Base-by-base conservation (phyloP, 2,888 invertebrate species). In the Beris chalybata region DNA sequence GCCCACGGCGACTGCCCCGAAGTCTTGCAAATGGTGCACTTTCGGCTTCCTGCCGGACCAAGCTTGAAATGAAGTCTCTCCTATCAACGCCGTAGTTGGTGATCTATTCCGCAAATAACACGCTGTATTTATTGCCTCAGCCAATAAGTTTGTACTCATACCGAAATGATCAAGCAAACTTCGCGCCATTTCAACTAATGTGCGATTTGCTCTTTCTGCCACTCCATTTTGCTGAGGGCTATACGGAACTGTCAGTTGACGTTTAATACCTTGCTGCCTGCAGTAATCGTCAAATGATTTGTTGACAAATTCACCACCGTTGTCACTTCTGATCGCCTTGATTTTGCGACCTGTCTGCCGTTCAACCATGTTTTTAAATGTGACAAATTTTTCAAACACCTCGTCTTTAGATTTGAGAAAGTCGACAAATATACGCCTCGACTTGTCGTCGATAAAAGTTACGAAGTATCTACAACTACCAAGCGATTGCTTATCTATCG, bases 171-270 rank as follows among this genome's bases (percentile, higher is more conserved):
- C n/a, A n/a, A n/a, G n/a, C n/a, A n/a, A n/a, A n/a, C n/a, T n/a
- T n/a, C n/a, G n/a, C n/a, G 73, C 73, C 22, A 67, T 64, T 30
- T 74, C 72, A 31, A 73, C 15, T 5, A 58, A 5, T 5, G 58
- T 44, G 7, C 58, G n/a, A 22, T 58, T 58, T 5, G 45, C 44
- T 4, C 58, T 44, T 4, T 58, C 58, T 22, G 58, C 58, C 7
- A 58, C 58, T n/a, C 58, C 58, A 44, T 58, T 58, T 3, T 58
- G 47, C 32, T 56, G 56, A 1, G 56, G 56, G 12, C 32, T 56
- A 31, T 56, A n/a, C 11, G 32, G 38, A n/a, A 56, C 56, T 38
- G 38, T 56, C 38, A 56, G 29, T 31, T 56, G 32, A 13, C 56
- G 29, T 1, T 32, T 5, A 4, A 56, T 31, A 5, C 56, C 56